Evolutionary conservation across 2,797 vertebrate genomes (phyloP).

Genomic region (Hyperoplus lanceolatus): DNA sequence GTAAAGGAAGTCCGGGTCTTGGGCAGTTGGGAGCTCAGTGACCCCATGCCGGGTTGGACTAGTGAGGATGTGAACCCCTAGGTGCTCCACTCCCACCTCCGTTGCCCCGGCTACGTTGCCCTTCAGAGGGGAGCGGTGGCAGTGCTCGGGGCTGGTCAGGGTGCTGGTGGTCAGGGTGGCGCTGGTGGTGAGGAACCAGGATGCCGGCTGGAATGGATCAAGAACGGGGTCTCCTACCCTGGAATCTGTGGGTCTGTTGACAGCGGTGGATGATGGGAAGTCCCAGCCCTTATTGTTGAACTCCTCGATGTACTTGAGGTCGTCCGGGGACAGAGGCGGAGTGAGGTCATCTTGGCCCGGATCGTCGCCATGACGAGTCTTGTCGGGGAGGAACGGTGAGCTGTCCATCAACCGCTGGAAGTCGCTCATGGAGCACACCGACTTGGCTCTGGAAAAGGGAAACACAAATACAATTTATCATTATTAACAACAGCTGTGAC

Average conservation of each 20-base stretch:
- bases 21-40: slow-evolving; percentile 69
- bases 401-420: slow-evolving; percentile 98
- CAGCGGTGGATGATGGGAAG: slow-evolving; percentile 76
- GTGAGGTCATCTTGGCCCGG: slow-evolving; percentile 90
- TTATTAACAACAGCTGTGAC: neutral
- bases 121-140: slow-evolving; percentile 88
- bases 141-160: slow-evolving; percentile 92
- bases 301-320: slow-evolving; percentile 98
- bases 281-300: slow-evolving; percentile 96
- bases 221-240: slow-evolving; percentile 73
- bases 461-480: slow-evolving; percentile 27
- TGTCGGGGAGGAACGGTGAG: slow-evolving; percentile 97
- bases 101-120: slow-evolving; percentile 71
- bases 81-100: slow-evolving; percentile 83
- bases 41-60: slow-evolving; percentile 86
- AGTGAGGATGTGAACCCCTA: slow-evolving; percentile 89
- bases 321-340: slow-evolving; percentile 96
- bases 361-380: slow-evolving; percentile 84
- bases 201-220: slow-evolving; percentile 89
- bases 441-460: slow-evolving; percentile 90
- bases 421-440: slow-evolving; percentile 98
- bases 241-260: slow-evolving; percentile 80
- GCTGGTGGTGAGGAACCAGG: slow-evolving; percentile 97
- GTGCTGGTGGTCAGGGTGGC: slow-evolving; percentile 97
- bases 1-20: slow-evolving; percentile 78